Conservation (phyloP, 1,140 invertebrate species). For the Vanessa tameamea region DNA sequence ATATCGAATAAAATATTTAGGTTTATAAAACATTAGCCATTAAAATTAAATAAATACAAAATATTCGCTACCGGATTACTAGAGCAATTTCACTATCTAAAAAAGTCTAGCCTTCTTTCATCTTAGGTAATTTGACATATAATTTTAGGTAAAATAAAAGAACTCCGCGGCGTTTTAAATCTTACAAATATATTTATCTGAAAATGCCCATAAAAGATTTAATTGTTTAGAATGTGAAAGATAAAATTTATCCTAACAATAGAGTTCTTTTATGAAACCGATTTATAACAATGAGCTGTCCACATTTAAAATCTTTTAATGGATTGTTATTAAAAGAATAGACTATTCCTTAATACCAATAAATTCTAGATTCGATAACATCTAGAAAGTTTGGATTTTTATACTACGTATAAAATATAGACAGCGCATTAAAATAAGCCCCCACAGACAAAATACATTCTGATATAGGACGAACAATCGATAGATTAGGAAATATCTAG, state of each 20-base stretch:
- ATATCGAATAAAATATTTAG: conserved; percentile 58
- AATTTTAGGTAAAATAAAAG: conserved; percentile 1
- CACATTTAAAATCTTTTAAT: conserved; percentile 19
- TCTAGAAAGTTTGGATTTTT: conserved; percentile 23
- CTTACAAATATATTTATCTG: conserved; percentile 10
- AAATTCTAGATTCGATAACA: conserved; percentile 12
- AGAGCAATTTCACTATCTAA: conserved; percentile 60
- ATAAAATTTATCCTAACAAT: conserved; percentile 16
- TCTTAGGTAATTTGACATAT: conserved; percentile 13
- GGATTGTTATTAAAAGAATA: conserved; percentile 20
- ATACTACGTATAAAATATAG: conserved; percentile 27
- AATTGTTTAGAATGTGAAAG: conserved; percentile 2
- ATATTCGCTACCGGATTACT: conserved; percentile 50
- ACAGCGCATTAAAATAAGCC: conserved; percentile 35
- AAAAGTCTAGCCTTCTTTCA: conserved; percentile 57
- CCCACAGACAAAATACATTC: conserved; percentile 34
- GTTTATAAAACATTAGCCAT: conserved; percentile 57
- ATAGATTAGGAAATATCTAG: conserved; percentile 56
- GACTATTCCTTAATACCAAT: conserved; percentile 15
- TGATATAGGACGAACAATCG: conserved; percentile 54
- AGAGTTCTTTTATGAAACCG: conserved; percentile 42
- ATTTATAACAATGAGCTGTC: conserved; percentile 23
- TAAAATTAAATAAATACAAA: conserved; percentile 48
- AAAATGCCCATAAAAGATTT: neutral
- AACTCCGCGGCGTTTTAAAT: conserved; percentile 5